Evolutionary conservation across 2,797 vertebrate genomes (phyloP).

Genomic region (Chrosomus eos): DNA sequence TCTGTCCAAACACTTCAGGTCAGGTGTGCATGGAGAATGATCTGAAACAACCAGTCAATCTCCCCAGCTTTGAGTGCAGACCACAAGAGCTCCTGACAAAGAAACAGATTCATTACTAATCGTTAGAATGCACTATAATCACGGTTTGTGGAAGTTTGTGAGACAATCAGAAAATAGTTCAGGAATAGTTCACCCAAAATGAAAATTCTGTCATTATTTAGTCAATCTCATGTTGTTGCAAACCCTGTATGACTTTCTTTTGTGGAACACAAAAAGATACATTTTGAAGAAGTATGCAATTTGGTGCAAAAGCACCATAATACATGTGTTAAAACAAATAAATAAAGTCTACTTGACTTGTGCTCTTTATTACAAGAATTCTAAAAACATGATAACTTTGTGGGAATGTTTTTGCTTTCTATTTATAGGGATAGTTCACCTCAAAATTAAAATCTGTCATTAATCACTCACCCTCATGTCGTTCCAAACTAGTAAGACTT

Average conservation of each 20-base stretch:
- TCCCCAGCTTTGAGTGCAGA: conserved; percentile 76
- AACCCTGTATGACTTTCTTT: not conserved
- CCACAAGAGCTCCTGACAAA: conserved; percentile 76
- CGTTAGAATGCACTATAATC: not conserved
- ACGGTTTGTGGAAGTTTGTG: not conserved
- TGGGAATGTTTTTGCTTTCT: not conserved
- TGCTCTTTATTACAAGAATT: not conserved
- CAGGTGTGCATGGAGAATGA: conserved; percentile 83
- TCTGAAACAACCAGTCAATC: conserved; percentile 89
- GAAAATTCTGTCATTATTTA: not conserved
- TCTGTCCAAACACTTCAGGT: conserved; percentile 77
- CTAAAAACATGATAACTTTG: too few relatives aligned
- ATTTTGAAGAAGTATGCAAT: not conserved
- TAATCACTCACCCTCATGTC: too few relatives aligned
- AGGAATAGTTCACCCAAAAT: not conserved
- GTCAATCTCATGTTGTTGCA: not conserved
- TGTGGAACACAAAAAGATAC: not conserved
- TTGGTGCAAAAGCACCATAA: not conserved
- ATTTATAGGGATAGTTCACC: not conserved
- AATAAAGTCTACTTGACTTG: not conserved
- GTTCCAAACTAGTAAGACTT: too few relatives aligned
- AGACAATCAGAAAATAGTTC: not conserved
- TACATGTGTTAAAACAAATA: not conserved
- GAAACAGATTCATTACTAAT: not conserved
- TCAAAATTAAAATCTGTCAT: too few relatives aligned